Percentiles rank a stretch among this genome's conserved stretches.
phyloP scores from a whole-genome alignment of 2,888 invertebrate genomes.

The Chymomyza caudatula region DNA sequence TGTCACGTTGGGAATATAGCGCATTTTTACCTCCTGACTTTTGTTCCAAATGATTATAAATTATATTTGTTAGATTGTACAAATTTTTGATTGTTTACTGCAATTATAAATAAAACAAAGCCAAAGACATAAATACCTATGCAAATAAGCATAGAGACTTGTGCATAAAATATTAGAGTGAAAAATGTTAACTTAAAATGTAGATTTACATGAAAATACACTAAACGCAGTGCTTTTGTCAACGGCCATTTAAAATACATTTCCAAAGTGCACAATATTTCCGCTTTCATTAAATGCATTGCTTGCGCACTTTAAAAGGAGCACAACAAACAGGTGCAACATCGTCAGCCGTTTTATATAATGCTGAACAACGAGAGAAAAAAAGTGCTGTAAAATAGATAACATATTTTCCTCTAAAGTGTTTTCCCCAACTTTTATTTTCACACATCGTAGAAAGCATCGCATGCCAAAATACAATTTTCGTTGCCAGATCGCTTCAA shows the following conservation, averaged over 20 bases:
- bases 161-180: conserved; percentile 34
- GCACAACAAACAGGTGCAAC: conserved; percentile 18
- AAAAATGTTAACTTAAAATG: conserved; percentile 36
- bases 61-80: not conserved
- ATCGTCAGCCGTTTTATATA: conserved; percentile 23
- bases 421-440: too few species aligned
- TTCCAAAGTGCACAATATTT: conserved; percentile 49
- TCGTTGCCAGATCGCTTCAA: not conserved
- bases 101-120: conserved; percentile 11
- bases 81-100: not conserved
- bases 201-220: conserved; percentile 32
- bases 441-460: too few species aligned
- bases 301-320: conserved; percentile 22
- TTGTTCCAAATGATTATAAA: not conserved
- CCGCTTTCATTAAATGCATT: conserved; percentile 48
- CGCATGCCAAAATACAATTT: not conserved
- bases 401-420: too few species aligned
- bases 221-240: conserved; percentile 16
- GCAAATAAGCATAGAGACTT: not conserved
- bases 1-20: conserved; percentile 37
- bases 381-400: not conserved
- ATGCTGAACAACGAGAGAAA: conserved; percentile 13
- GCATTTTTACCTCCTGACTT: conserved; percentile 16
- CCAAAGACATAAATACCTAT: conserved; percentile 51
- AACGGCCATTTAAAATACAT: conserved; percentile 56